These are phyloP conservation scores for Leptobrachium ailaonicum DNA, from an alignment of 2,113 vertebrate genomes.

Conservation along the genomic window DNA sequence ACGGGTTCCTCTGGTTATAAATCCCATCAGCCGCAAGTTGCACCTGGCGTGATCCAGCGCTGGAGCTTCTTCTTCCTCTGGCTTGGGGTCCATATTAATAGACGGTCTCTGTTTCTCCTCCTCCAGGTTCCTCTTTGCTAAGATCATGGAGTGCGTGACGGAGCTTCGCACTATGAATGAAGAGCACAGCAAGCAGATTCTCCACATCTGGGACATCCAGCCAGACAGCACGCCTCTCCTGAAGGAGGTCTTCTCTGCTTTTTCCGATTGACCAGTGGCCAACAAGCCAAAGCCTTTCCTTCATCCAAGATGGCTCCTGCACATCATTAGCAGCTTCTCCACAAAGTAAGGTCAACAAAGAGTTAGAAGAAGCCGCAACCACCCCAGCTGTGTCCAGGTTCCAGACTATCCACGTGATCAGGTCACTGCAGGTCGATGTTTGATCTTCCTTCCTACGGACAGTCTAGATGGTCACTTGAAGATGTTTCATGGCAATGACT, in stretches of 20 bases:
- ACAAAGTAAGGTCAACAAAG: no score
- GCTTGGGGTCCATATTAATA: no score
- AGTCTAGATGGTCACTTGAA: no score
- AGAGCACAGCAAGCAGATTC: constrained; percentile 67
- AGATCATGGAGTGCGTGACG: constrained; percentile 73
- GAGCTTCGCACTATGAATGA: constrained; percentile 75
- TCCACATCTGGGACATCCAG: constrained; percentile 73
- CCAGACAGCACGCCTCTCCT: constrained; percentile 70
- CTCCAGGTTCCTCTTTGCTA: constrained; percentile 74
- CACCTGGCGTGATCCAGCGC: no score
- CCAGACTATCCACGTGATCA: background rate
- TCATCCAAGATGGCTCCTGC: no score
- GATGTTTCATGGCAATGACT: no score
- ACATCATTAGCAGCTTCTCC: no score
- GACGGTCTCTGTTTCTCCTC: background rate
- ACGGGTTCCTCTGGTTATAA: no score
- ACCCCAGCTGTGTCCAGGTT: background rate
- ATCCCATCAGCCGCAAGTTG: no score
- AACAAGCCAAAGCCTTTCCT: no score
- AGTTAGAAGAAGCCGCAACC: no score
- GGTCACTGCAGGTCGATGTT: background rate
- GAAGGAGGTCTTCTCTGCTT: constrained; percentile 70
- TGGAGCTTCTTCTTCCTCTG: no score
- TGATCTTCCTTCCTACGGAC: background rate
- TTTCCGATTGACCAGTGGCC: background rate